Conservation (phyloP, 1,140 invertebrate species). For the Nephotettix cincticeps region DNA sequence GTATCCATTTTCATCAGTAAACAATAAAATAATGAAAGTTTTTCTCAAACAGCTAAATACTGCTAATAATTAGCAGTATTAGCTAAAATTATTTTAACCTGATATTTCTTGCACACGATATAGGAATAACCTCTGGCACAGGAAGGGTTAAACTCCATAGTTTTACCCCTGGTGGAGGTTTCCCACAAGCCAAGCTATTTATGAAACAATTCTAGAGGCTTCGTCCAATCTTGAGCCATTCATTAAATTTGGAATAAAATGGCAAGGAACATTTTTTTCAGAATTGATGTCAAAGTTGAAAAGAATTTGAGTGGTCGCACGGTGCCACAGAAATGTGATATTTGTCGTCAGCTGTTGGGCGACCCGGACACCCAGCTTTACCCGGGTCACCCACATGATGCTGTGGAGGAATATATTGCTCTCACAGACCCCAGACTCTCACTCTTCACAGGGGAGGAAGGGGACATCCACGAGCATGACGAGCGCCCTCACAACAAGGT, state of each 20-base stretch:
- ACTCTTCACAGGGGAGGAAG: constrained; percentile 65
- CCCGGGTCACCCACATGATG: constrained; percentile 71
- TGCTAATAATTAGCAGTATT: no score
- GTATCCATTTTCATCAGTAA: no score
- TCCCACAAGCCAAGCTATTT: not conserved
- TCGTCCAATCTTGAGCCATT: not conserved
- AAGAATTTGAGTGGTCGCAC: not conserved
- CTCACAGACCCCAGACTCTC: constrained; percentile 73
- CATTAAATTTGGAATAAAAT: not conserved
- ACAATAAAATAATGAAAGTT: no score
- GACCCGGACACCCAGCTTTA: constrained; percentile 65
- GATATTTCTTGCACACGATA: no score
- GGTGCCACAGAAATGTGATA: constrained; percentile 48
- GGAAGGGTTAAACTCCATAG: no score
- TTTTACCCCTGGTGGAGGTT: no score
- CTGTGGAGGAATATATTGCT: constrained; percentile 73
- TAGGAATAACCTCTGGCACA: no score
- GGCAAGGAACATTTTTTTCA: not conserved
- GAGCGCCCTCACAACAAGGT: constrained; percentile 66
- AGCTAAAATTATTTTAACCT: no score
- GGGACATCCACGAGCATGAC: constrained; percentile 54
- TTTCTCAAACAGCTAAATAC: no score
- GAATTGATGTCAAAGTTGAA: not conserved
- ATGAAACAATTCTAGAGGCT: not conserved
- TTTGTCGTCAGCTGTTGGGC: constrained; percentile 63